Evolutionary conservation across 2,797 vertebrate species (phyloP).

Genomic region (Gymnoscopelus braueri): DNA sequence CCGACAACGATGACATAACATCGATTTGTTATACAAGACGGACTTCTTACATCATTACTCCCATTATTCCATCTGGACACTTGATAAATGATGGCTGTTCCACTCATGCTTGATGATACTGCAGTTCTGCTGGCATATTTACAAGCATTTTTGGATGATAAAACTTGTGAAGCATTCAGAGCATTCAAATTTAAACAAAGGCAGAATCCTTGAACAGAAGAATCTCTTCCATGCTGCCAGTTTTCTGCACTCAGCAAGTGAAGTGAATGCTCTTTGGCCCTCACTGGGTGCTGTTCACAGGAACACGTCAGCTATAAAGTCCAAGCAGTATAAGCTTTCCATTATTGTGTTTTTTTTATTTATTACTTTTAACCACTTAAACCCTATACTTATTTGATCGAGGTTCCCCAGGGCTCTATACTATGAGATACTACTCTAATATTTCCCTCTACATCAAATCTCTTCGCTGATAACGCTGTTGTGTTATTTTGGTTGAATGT

Average conservation of each 20-base stretch:
- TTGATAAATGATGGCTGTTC: slow-evolving; percentile 1
- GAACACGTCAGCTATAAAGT: slow-evolving; percentile 6
- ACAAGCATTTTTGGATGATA: slow-evolving; percentile 27
- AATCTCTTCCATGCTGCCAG: slow-evolving; percentile 27
- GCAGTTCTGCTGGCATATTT: slow-evolving; percentile 51
- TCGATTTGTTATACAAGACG: background rate
- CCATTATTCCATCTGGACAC: slow-evolving; percentile 20
- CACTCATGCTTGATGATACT: slow-evolving; percentile 27
- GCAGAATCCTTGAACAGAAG: slow-evolving; percentile 9
- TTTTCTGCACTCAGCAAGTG: slow-evolving; percentile 8
- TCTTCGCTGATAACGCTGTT: too few species aligned
- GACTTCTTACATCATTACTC: slow-evolving; percentile 20
- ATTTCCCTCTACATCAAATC: too few species aligned
- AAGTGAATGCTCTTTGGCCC: slow-evolving; percentile 26
- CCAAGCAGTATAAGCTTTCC: slow-evolving; percentile 7
- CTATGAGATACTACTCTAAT: too few species aligned
- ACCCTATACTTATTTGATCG: too few species aligned
- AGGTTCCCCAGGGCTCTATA: too few species aligned
- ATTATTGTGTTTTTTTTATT: too few species aligned
- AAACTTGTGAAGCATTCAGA: slow-evolving; percentile 17
- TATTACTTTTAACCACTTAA: too few species aligned
- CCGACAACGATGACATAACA: slow-evolving; percentile 23
- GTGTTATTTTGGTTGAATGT: too few species aligned
- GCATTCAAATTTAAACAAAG: slow-evolving; percentile 24
- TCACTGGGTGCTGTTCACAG: slow-evolving; percentile 18